Percentiles rank a stretch among this genome's conserved stretches.
Conservation (phyloP, 1,140 invertebrate genomes). For the Musca vetustissima region DNA sequence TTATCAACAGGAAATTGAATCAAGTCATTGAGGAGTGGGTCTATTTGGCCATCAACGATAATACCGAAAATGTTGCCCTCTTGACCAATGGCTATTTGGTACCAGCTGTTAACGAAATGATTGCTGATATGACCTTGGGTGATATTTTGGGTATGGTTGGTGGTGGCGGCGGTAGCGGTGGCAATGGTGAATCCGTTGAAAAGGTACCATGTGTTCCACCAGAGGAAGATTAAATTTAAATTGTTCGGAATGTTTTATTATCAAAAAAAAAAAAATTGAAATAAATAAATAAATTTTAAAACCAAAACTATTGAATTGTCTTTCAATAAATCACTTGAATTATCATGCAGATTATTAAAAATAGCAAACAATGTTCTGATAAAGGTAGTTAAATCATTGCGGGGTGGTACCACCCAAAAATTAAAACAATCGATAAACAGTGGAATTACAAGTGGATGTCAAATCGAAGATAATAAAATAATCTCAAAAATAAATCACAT, state of each 20-base stretch:
- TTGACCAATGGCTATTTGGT: slow-evolving; percentile 35
- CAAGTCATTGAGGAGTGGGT: slow-evolving; percentile 48
- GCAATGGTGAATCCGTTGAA: slow-evolving; percentile 7
- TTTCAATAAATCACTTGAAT: too few species aligned
- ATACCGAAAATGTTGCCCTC: slow-evolving; percentile 40
- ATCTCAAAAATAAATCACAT: too few species aligned
- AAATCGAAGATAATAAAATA: too few species aligned
- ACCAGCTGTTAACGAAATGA: slow-evolving; percentile 29
- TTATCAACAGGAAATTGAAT: slow-evolving; percentile 50
- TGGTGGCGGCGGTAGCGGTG: slow-evolving; percentile 24
- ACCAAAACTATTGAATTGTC: too few species aligned
- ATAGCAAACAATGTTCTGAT: too few species aligned
- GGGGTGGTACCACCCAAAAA: too few species aligned
- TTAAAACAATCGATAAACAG: too few species aligned
- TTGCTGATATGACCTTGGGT: slow-evolving; percentile 31
- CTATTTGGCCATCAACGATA: slow-evolving; percentile 45
- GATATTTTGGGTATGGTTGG: slow-evolving; percentile 42
- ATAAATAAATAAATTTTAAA: too few species aligned
- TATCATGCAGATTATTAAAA: too few species aligned
- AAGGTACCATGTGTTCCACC: slow-evolving; percentile 22
- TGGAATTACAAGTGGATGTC: too few species aligned
- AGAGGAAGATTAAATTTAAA: not conserved
- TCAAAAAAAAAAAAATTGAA: not conserved
- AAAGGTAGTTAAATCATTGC: too few species aligned
- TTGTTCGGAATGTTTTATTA: not conserved